Evolutionary conservation across 2,888 invertebrate genomes (phyloP).

Genomic region (Latrodectus hesperus): DNA sequence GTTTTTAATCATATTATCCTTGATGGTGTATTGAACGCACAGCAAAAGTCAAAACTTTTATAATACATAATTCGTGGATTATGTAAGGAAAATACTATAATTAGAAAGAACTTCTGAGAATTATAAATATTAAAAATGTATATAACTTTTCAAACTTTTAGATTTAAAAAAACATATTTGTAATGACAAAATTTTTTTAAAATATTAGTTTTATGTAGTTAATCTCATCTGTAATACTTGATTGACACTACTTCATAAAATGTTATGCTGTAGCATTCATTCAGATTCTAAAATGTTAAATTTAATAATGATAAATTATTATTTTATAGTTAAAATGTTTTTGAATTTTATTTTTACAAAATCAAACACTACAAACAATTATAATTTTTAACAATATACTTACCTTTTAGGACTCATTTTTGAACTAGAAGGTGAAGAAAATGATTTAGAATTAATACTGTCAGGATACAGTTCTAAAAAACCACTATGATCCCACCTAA

Average conservation of each 20-base stretch:
- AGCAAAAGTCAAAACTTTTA: background rate
- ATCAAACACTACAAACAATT: no score
- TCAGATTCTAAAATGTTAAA: no score
- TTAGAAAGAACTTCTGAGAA: background rate
- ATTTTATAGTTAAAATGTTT: no score
- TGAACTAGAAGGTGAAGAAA: no score
- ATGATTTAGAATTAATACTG: background rate
- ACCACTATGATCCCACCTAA: conserved; percentile 68
- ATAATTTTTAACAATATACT: background rate
- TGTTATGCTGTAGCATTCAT: no score
- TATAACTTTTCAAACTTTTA: background rate
- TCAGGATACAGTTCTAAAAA: conserved; percentile 67
- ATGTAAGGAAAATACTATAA: background rate
- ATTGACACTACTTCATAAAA: no score
- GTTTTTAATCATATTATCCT: no score
- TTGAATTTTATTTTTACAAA: no score
- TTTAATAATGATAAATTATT: no score
- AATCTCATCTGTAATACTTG: background rate
- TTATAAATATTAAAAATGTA: background rate
- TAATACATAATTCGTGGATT: background rate
- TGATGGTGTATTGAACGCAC: background rate
- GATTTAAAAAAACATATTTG: background rate
- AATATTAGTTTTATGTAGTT: background rate
- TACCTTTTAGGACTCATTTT: no score
- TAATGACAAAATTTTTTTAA: background rate